Evolutionary conservation across 1,140 invertebrate genomes (phyloP).

Genomic region (Dreissena rostriformis): DNA sequence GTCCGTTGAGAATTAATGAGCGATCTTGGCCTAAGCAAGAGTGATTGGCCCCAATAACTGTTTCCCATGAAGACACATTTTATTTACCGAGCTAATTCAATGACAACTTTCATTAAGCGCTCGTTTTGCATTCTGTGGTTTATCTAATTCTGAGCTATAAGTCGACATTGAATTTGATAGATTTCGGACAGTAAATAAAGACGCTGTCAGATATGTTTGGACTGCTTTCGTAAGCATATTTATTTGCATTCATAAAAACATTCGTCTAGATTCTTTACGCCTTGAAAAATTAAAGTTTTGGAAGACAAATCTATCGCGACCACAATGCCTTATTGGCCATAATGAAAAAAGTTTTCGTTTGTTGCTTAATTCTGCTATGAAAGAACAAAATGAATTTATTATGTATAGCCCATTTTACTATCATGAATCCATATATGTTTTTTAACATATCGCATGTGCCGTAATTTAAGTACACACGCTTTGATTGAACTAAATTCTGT

Average conservation of each 20-base stretch:
- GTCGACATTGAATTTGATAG: slow-evolving; percentile 52
- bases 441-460: too few relatives aligned
- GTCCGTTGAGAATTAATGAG: not conserved
- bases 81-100: slow-evolving; percentile 53
- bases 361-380: too few relatives aligned
- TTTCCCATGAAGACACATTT: slow-evolving; percentile 15
- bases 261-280: too few relatives aligned
- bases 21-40: not conserved
- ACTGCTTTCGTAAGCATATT: slow-evolving; percentile 36
- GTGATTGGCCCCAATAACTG: not conserved
- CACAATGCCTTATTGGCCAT: too few relatives aligned
- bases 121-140: slow-evolving; percentile 49
- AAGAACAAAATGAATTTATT: too few relatives aligned
- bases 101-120: slow-evolving; percentile 35
- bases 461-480: too few relatives aligned
- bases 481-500: too few relatives aligned
- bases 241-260: not conserved
- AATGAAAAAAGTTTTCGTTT: too few relatives aligned
- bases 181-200: slow-evolving; percentile 44
- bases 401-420: too few relatives aligned
- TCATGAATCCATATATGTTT: too few relatives aligned
- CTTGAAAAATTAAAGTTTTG: too few relatives aligned
- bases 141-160: slow-evolving; percentile 55
- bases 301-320: too few relatives aligned
- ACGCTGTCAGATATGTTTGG: slow-evolving; percentile 50